Percentiles rank a stretch among this genome's conserved stretches.
Evolutionary conservation across 2,888 invertebrate genomes (phyloP).

Genomic region (Pandemis cinnamomeana): DNA sequence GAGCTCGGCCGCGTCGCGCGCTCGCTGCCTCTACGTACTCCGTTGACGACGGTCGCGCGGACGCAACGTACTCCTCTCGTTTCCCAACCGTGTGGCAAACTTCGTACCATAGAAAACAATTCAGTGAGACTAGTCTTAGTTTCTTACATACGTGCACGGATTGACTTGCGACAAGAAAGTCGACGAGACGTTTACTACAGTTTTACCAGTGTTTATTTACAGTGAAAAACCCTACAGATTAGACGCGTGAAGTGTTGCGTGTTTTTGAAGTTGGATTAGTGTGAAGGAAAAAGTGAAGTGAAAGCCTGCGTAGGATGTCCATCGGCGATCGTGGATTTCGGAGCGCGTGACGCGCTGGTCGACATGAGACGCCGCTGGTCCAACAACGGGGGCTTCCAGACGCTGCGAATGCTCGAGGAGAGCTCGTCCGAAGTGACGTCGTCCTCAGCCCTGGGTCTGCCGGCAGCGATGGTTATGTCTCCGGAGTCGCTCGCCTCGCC

Average conservation of each 20-base stretch:
- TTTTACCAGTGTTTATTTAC: slow-evolving; percentile 58
- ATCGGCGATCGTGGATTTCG: slow-evolving; percentile 67
- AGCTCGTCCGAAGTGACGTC: slow-evolving; percentile 91
- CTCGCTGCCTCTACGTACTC: slow-evolving; percentile 78
- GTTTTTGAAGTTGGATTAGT: slow-evolving; percentile 75
- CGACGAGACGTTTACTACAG: slow-evolving; percentile 52
- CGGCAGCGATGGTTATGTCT: slow-evolving; percentile 90
- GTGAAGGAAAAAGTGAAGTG: slow-evolving; percentile 80
- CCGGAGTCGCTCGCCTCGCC: slow-evolving; percentile 90
- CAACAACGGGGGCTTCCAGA: slow-evolving; percentile 88
- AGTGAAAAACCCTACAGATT: slow-evolving; percentile 67
- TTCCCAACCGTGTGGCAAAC: slow-evolving; percentile 64
- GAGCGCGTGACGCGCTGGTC: slow-evolving; percentile 78
- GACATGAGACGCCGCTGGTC: slow-evolving; percentile 92
- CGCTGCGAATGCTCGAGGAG: slow-evolving; percentile 88
- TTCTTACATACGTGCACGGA: slow-evolving; percentile 70
- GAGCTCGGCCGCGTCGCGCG: slow-evolving; percentile 76
- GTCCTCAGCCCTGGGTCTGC: slow-evolving; percentile 89
- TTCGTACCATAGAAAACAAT: slow-evolving; percentile 55
- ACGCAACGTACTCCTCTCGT: slow-evolving; percentile 68
- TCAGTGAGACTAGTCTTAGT: slow-evolving; percentile 60
- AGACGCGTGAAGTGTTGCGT: slow-evolving; percentile 71
- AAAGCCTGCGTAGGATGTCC: slow-evolving; percentile 80
- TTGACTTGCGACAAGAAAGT: slow-evolving; percentile 72
- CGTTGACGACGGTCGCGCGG: slow-evolving; percentile 80